phyloP scores from a whole-genome alignment of 2,797 vertebrate species.

The Eleutherodactylus coqui region DNA sequence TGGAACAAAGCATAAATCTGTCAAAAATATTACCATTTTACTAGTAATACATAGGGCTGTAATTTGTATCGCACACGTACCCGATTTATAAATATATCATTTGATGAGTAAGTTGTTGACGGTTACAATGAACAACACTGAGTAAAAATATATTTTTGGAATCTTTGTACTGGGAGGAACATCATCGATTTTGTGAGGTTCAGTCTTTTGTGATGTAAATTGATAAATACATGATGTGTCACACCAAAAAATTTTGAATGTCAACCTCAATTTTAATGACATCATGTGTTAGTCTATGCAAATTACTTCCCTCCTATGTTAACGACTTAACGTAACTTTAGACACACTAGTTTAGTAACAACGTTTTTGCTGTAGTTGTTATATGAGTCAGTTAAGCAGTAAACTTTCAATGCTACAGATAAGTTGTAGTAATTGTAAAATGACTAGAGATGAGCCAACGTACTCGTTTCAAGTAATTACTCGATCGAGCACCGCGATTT shows the following conservation, averaged over 20 bases:
- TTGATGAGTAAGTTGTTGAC: slow-evolving; percentile 5
- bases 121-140: not conserved
- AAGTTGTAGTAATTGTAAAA: too few species aligned
- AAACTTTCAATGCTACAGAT: too few species aligned
- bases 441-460: too few species aligned
- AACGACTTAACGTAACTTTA: too few species aligned
- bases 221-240: not conserved
- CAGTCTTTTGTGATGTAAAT: not conserved
- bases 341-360: too few species aligned
- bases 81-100: not conserved
- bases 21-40: not conserved
- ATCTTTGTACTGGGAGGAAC: not conserved
- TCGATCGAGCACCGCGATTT: too few species aligned
- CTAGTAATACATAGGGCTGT: not conserved
- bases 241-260: not conserved
- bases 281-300: not conserved
- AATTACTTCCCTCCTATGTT: not conserved
- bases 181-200: not conserved
- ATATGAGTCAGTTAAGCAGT: too few species aligned
- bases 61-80: not conserved
- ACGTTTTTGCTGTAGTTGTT: too few species aligned
- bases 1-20: too few species aligned
- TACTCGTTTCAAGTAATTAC: too few species aligned
- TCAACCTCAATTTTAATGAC: not conserved
- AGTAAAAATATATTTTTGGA: not conserved